Percentiles rank a stretch among this genome's conserved stretches.
Conservation (phyloP, 2,113 vertebrate genomes). For the Lycocorax pyrrhopterus region DNA sequence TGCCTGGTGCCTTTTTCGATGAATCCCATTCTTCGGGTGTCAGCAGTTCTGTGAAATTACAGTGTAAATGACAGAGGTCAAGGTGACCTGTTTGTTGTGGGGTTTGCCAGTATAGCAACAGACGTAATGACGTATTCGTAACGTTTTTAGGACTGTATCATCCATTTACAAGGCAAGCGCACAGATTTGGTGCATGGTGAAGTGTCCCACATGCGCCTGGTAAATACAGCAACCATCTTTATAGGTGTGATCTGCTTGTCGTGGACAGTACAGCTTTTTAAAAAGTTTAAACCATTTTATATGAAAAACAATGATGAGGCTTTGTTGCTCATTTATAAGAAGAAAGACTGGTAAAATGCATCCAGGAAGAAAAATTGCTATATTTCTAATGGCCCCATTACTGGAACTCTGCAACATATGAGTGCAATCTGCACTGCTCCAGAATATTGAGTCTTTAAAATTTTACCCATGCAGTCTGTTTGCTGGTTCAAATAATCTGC, state of each 20-base stretch:
- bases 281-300: neutral
- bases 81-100: neutral
- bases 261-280: neutral
- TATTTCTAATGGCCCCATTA: neutral
- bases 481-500: constrained; percentile 4
- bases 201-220: neutral
- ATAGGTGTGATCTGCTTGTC: neutral
- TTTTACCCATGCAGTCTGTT: neutral
- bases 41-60: neutral
- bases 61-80: neutral
- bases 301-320: neutral
- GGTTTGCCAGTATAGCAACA: neutral
- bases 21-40: neutral
- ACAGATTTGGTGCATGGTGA: rapidly evolving
- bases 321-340: neutral
- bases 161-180: neutral
- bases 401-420: neutral
- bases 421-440: neutral
- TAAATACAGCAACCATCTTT: neutral
- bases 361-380: neutral
- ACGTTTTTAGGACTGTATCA: neutral
- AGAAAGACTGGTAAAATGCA: neutral
- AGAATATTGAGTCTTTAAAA: neutral
- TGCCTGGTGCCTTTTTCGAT: neutral
- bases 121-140: neutral